Evolutionary conservation across 1,140 invertebrate genomes (phyloP).

Genomic region (Odontomachus brunneus): DNA sequence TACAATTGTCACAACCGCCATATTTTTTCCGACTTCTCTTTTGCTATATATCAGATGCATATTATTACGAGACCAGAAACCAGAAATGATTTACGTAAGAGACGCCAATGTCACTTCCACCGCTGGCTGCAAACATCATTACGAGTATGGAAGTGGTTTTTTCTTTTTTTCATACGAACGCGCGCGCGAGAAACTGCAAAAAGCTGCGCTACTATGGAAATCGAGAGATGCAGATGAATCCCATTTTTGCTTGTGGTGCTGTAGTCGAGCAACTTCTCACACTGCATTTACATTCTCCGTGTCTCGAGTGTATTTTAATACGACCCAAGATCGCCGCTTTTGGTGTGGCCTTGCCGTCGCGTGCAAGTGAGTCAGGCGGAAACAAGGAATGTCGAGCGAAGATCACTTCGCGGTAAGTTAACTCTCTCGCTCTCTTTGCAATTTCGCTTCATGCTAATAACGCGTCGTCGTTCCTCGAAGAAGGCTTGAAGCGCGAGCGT

Average conservation of each 20-base stretch:
- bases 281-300: slow-evolving; percentile 26
- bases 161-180: no score
- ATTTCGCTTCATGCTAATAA: slow-evolving; percentile 37
- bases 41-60: slow-evolving; percentile 2
- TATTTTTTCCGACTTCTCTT: neutral
- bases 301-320: slow-evolving; percentile 67
- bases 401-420: slow-evolving; percentile 60
- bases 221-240: slow-evolving; percentile 43
- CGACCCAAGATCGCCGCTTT: slow-evolving; percentile 67
- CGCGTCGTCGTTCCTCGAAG: slow-evolving; percentile 21
- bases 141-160: slow-evolving; percentile 20
- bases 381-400: slow-evolving; percentile 66
- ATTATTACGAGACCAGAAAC: slow-evolving; percentile 20
- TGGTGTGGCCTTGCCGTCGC: slow-evolving; percentile 69
- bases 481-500: neutral
- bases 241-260: neutral
- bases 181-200: neutral
- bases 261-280: slow-evolving; percentile 33
- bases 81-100: slow-evolving; percentile 24
- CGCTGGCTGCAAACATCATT: slow-evolving; percentile 11
- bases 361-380: slow-evolving; percentile 72
- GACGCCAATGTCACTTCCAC: neutral
- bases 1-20: neutral
- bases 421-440: slow-evolving; percentile 37
- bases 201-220: no score